Evolutionary conservation across 2,113 vertebrate species (phyloP), one percentile per base, ranked within the genome.

Genomic region (Larimichthys crocea): DNA sequence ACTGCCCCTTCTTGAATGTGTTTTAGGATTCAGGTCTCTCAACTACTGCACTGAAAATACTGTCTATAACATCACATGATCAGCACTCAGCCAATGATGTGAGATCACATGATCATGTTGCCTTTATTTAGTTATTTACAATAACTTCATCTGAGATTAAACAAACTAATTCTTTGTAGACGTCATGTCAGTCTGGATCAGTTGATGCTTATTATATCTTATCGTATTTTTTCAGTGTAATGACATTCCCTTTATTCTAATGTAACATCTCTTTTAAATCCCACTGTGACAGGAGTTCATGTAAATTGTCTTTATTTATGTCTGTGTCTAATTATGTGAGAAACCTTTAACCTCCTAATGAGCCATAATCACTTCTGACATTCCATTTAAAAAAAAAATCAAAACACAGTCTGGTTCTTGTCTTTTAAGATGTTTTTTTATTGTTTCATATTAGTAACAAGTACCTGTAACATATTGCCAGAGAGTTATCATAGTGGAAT

Each of bases 391-490:
- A 85, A 73, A 86, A 31, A 14, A 80, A 75, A 72, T 42, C 40
- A 63, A 52, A 73, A 49, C 10, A 29, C 20, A 85, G 73, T 63
- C 40, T 59, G 46, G 2, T 29, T 44, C 19, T 67, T 79, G 64
- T 80, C 60, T 79, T 84, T 90, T 78, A 14, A 79, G 55, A 66
- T 31, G 1, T 10, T 80, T 63, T 81, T 88, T 87, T 80, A 71
- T 87, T 84, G 63, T 74, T 91, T 89, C 29, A 86, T 86, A 72
- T 75, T 86, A 86, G n/a, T 75, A 88, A 87, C 56, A 88, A 62
- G 46, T 62, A 71, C 10, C 50, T 40, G 65, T 64, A 82, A 80
- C 62, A 76, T 71, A 75, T 75, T 65, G 68, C 76, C 60, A 71
- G 50, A 52, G 70, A 74, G 42, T 69, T 67, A 72, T 59, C 24